Percentiles rank a stretch among this genome's conserved stretches.
Conservation (phyloP, 1,140 invertebrate species). For the Aphaenogaster ashmeadi region DNA sequence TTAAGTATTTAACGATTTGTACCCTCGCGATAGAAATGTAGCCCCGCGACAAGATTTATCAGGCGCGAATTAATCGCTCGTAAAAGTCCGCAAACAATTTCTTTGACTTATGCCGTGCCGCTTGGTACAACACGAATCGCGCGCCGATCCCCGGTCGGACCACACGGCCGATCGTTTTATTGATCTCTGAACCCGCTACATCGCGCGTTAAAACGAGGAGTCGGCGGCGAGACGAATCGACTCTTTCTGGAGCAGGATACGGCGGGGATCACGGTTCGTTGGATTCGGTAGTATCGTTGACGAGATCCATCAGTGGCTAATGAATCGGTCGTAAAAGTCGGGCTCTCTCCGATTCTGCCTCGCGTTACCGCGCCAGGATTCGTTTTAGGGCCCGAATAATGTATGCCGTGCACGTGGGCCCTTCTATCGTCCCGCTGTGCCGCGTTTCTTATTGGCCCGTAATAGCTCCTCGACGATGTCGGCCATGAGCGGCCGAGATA, state of each 20-base stretch:
- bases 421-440: slow-evolving; percentile 12
- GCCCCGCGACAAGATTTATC: slow-evolving; percentile 18
- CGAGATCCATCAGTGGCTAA: slow-evolving; percentile 61
- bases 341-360: slow-evolving; percentile 41
- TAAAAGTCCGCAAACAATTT: slow-evolving; percentile 54
- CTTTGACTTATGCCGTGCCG: neutral
- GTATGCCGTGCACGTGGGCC: slow-evolving; percentile 31
- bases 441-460: slow-evolving; percentile 45
- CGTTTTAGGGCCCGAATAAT: slow-evolving; percentile 50
- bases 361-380: slow-evolving; percentile 51
- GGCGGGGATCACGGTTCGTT: slow-evolving; percentile 47
- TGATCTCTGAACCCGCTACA: slow-evolving; percentile 38
- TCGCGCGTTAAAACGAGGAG: slow-evolving; percentile 53
- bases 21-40: neutral
- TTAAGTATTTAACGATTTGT: neutral
- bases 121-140: neutral
- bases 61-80: slow-evolving; percentile 50
- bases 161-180: slow-evolving; percentile 47
- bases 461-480: slow-evolving; percentile 45
- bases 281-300: slow-evolving; percentile 62
- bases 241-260: slow-evolving; percentile 56
- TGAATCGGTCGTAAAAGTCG: slow-evolving; percentile 67
- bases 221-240: slow-evolving; percentile 50
- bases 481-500: slow-evolving; percentile 26
- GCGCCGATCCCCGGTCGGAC: neutral